Base-by-base conservation (phyloP, 2,888 invertebrate species). In the Drosophila quinaria region DNA sequence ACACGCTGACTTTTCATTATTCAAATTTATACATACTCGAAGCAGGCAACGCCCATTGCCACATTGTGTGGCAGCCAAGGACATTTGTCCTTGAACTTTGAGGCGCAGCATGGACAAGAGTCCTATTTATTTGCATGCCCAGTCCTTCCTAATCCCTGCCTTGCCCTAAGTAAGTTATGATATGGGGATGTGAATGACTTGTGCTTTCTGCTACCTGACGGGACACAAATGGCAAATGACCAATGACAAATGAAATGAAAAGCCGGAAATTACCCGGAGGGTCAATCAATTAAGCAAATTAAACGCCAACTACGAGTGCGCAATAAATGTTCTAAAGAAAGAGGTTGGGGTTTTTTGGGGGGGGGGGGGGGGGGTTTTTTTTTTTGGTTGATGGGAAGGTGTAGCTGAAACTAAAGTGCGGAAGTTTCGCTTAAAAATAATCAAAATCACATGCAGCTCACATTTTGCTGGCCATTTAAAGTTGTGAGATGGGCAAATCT, bases 201-300 rank as follows among this genome's bases (percentile, higher is more conserved):
- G 19, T n/a, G 15, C 13, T 13, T 31, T 19, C 2, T 29, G 29
- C 8, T 19, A 8, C 13, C 15, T 37, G 31, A 6, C 31, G 46
- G 33, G 54, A 59, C 39, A 31, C 25, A 6, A 25, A 68, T 76
- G 70, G 73, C 61, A 64, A 77, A 73, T n/a, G n/a, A n/a, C n/a
- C n/a, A n/a, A n/a, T n/a, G n/a, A n/a, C n/a, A n/a, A n/a, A n/a
- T n/a, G n/a, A n/a, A n/a, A n/a, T 76, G 78, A 55, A 58, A 46
- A 31, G 35, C 54, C 70, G 65, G 65, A 74, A 51, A 70, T 41
- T 42, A 29, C 37, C 15, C 41, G 46, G 39, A 35, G 37, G 70
- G 29, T 60, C 62, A 55, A 63, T 78, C 76, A 77, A 78, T 77
- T 77, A 77, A 50, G 56, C 42, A 70, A 78, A 77, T 78, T 70